A percentile compares a stretch with the other conserved stretches of the same genome.
Evolutionary conservation across 64 coral and sea anemone species (phyloP).

Genomic region (Porites australiensis): DNA sequence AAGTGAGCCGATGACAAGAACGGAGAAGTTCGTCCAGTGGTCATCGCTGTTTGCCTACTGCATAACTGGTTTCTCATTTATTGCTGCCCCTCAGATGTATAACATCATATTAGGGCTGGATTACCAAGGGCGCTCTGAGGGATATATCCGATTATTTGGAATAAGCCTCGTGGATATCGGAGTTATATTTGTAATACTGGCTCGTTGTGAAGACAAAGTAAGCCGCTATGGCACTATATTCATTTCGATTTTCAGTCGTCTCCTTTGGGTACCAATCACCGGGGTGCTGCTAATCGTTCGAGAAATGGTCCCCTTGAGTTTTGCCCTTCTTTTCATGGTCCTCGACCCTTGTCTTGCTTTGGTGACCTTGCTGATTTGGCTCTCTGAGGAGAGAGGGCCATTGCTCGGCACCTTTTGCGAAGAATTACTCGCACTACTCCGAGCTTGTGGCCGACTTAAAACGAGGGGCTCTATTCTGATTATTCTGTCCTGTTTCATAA

Average conservation of each 20-base stretch:
- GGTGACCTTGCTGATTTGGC: slow-evolving; percentile 30
- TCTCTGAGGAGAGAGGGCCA: neutral
- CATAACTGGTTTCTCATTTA: slow-evolving; percentile 46
- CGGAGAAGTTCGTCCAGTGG: slow-evolving; percentile 24
- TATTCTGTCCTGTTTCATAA: slow-evolving; percentile 4
- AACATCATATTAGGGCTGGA: slow-evolving; percentile 10
- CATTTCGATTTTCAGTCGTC: neutral
- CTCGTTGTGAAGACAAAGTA: neutral
- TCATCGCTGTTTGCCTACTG: slow-evolving; percentile 18
- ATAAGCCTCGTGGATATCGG: slow-evolving; percentile 44
- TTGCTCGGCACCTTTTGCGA: slow-evolving; percentile 2
- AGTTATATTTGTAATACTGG: slow-evolving; percentile 45
- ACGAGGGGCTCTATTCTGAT: neutral
- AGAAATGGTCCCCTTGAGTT: slow-evolving; percentile 43
- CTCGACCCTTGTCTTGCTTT: slow-evolving; percentile 26
- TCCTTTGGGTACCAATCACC: slow-evolving; percentile 33
- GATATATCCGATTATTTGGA: slow-evolving; percentile 40
- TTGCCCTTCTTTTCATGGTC: slow-evolving; percentile 29
- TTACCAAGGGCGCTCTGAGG: slow-evolving; percentile 30
- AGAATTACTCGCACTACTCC: slow-evolving; percentile 9
- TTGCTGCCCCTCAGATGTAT: slow-evolving; percentile 20
- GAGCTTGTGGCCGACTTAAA: neutral
- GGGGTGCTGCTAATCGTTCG: slow-evolving; percentile 13
- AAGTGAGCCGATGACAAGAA: neutral
- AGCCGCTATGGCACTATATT: slow-evolving; percentile 62